Evolutionary conservation across 2,888 invertebrate genomes (phyloP).

Genomic region (Stenolophus ochropezus): DNA sequence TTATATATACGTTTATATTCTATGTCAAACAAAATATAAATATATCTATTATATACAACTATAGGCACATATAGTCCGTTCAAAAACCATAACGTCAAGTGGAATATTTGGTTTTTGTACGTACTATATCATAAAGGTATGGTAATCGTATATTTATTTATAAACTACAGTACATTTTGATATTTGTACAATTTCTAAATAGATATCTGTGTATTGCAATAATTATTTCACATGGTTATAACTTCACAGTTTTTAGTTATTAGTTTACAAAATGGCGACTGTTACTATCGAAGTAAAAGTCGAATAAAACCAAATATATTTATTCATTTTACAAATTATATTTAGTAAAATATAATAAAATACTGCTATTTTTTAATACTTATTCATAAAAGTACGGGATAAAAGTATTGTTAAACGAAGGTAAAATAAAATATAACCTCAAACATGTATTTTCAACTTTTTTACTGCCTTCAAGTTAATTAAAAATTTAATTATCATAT

Average conservation of each 20-base stretch:
- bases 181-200: not conserved
- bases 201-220: not conserved
- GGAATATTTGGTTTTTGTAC: not conserved
- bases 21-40: slow-evolving; percentile 18
- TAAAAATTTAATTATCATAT: too few species aligned
- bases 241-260: too few species aligned
- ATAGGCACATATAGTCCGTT: slow-evolving; percentile 7
- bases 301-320: not conserved
- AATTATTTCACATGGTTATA: not conserved
- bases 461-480: too few species aligned
- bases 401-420: not conserved
- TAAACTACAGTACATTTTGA: slow-evolving; percentile 4
- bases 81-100: not conserved
- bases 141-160: slow-evolving; percentile 9
- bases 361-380: not conserved
- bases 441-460: too few species aligned
- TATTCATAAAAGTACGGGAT: not conserved
- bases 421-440: too few species aligned
- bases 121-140: not conserved
- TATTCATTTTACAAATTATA: not conserved
- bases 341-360: not conserved
- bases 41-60: slow-evolving; percentile 9
- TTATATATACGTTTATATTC: slow-evolving; percentile 1
- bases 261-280: too few species aligned
- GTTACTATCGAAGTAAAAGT: not conserved